Evolutionary conservation across 2,113 vertebrate genomes (phyloP).

Genomic region (Tapirus terrestris): DNA sequence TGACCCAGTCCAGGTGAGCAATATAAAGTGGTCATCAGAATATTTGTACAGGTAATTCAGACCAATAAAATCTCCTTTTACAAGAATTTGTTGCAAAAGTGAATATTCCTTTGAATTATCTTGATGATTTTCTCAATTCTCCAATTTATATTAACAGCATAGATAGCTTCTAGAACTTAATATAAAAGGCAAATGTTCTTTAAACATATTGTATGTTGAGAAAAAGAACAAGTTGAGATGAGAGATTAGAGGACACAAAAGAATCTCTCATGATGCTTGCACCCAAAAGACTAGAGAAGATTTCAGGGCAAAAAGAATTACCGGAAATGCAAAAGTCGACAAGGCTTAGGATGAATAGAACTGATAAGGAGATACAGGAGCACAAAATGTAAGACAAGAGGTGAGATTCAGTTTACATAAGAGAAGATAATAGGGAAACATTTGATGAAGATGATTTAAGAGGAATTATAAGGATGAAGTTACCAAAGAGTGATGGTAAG

Average conservation of each 20-base stretch:
- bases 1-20: not conserved
- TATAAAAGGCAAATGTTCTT: not conserved
- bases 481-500: not conserved
- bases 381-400: not conserved
- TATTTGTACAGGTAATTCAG: not conserved
- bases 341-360: not conserved
- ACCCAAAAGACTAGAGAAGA: not conserved
- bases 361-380: not conserved
- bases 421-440: not conserved
- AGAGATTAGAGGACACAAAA: not conserved
- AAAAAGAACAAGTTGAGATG: not conserved
- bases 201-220: not conserved
- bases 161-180: not conserved
- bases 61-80: not conserved
- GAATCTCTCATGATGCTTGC: not conserved
- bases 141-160: not conserved
- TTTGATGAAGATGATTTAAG: not conserved
- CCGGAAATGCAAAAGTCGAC: not conserved
- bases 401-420: not conserved
- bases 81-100: not conserved
- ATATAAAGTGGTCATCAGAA: not conserved
- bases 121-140: not conserved
- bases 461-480: not conserved
- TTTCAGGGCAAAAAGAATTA: not conserved
- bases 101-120: not conserved